Conservation (phyloP, 1,140 invertebrate species). For the Drosophila mayri region DNA sequence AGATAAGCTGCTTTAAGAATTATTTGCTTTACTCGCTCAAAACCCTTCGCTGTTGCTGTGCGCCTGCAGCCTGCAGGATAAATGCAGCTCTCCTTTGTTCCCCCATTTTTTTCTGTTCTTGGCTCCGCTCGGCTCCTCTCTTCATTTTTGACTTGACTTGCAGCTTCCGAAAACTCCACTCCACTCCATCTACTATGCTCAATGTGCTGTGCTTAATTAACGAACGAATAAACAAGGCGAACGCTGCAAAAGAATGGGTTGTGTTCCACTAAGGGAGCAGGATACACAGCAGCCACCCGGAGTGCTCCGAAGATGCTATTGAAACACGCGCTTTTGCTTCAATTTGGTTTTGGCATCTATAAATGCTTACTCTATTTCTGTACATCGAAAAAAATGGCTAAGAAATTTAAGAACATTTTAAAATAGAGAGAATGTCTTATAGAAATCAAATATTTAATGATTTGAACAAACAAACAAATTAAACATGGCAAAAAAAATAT, state of each 20-base stretch:
- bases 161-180: conserved; percentile 64
- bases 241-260: conserved; percentile 42
- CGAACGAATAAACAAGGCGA: conserved; percentile 41
- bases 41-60: conserved; percentile 30
- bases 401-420: no score
- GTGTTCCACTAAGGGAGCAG: conserved; percentile 29
- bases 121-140: conserved; percentile 47
- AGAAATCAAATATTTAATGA: no score
- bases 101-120: conserved; percentile 45
- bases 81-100: conserved; percentile 41
- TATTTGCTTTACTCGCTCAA: conserved; percentile 73
- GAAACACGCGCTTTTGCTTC: conserved; percentile 73
- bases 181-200: conserved; percentile 44
- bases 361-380: conserved; percentile 57
- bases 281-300: conserved; percentile 18
- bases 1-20: conserved; percentile 73
- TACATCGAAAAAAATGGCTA: conserved; percentile 15
- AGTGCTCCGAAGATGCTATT: conserved; percentile 61
- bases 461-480: no score
- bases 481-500: no score
- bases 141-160: conserved; percentile 74
- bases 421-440: no score
- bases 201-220: conserved; percentile 79
- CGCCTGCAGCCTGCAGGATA: conserved; percentile 45
- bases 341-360: conserved; percentile 71